Evolutionary conservation across 2,888 invertebrate species (phyloP), one percentile per base, ranked within the genome.

Genomic region (Antheraea assamensis): DNA sequence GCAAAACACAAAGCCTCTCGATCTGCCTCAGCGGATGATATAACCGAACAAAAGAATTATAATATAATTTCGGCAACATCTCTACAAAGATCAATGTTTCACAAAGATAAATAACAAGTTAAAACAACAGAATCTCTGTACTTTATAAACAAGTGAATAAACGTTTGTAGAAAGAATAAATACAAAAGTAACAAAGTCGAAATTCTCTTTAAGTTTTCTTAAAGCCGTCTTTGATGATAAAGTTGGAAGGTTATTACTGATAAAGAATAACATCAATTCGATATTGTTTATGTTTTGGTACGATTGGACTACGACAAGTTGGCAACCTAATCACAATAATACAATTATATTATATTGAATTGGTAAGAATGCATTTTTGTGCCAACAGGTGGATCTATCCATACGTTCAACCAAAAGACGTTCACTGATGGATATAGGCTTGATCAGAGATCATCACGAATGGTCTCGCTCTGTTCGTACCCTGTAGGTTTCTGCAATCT

Each of bases 121-220:
- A 35, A 21, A 35, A 68, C 15, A 68, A 68, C 35, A 68, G 35
- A 68, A 35, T 68, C 35, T 35, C 15, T 13, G 35, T 35, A 68
- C 68, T 21, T 68, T 66, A 66, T 66, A 31, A 66, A 66, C 66
- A 68, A 68, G 10, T 68, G n/a, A 68, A 68, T 68, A 68, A 68
- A 35, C 35, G n/a, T 35, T 68, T 68, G 35, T 35, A 15, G 21
- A 68, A 68, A 68, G 15, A 68, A 68, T 68, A 68, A 68, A 68
- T 68, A 68, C 35, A n/a, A 68, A 68, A 68, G n/a, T n/a, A 68
- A 35, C 68, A 35, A 42, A 68, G 35, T 68, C 24, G 24, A 68
- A 35, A n/a, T 35, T 68, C 68, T 8, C 42, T 35, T 21, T 24
- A 21, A 17, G 66, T 66, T 66, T 31, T 66, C 66, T 35, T 10